These are phyloP conservation scores for Zoanthus gigantus DNA, from an alignment of 92 coral and sea anemone genomes.

Conservation along the genomic window DNA sequence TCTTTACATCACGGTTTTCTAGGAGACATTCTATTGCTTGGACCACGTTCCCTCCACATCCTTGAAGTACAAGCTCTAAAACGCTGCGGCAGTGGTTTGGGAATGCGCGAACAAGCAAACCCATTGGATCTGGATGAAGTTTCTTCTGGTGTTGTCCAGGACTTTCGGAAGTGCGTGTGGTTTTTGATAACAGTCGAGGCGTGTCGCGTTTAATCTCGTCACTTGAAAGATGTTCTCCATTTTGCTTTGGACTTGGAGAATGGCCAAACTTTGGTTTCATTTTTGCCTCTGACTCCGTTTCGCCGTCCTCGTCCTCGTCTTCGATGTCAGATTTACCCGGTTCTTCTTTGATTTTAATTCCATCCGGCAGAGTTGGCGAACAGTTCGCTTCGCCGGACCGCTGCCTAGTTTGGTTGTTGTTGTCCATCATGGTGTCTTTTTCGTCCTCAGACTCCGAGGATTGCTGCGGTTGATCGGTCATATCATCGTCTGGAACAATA, in stretches of 20 bases:
- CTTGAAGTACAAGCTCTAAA: conserved; percentile 92
- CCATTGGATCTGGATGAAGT: conserved; percentile 93
- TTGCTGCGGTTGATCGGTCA: conserved; percentile 12
- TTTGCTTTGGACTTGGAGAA: conserved; percentile 48
- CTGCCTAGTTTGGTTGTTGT: conserved; percentile 38
- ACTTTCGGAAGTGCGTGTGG: conserved; percentile 74
- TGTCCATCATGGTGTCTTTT: conserved; percentile 40
- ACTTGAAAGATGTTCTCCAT: conserved; percentile 56
- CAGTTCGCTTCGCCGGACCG: conserved; percentile 50
- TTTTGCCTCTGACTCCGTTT: conserved; percentile 33
- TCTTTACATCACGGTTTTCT: conserved; percentile 81
- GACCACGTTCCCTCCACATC: conserved; percentile 97
- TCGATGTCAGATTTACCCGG: conserved; percentile 41
- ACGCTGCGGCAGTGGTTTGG: conserved; percentile 96
- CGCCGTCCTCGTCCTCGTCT: conserved; percentile 43
- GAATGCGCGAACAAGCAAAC: conserved; percentile 85
- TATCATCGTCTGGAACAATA: conserved; percentile 16
- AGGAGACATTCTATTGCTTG: conserved; percentile 97
- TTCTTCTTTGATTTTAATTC: conserved; percentile 41
- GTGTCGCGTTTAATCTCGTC: conserved; percentile 62
- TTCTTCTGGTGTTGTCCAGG: conserved; percentile 73
- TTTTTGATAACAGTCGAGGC: conserved; percentile 68
- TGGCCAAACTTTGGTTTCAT: neutral
- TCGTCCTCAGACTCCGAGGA: conserved; percentile 61
- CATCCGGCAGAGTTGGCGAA: conserved; percentile 57